These are phyloP conservation scores for Myotis myotis DNA, from an alignment of 2,797 vertebrate species.

Conservation along the genomic window DNA sequence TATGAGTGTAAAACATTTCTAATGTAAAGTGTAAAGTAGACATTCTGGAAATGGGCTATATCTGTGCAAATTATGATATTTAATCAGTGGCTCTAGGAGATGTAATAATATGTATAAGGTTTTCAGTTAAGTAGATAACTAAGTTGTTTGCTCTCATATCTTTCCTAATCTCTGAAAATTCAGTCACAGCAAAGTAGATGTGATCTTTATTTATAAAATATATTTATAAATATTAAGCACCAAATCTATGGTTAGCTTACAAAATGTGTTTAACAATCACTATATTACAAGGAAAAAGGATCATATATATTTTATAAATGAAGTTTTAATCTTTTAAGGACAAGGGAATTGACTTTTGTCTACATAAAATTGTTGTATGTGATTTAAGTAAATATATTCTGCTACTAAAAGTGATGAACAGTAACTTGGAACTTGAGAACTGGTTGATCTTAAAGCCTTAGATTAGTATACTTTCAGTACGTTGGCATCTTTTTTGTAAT, in stretches of 20 bases:
- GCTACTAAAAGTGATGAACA: conserved; percentile 2
- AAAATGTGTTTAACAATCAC: conserved; percentile 34
- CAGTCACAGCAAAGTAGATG: neutral
- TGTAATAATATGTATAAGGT: neutral
- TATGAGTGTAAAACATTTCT: neutral
- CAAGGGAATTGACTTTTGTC: conserved; percentile 17
- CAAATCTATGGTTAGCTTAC: conserved; percentile 20
- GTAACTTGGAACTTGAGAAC: conserved; percentile 27
- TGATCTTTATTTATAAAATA: neutral
- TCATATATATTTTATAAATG: neutral
- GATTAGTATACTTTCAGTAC: neutral
- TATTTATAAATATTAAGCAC: neutral
- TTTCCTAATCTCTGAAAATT: conserved; percentile 30
- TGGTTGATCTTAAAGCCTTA: conserved; percentile 20
- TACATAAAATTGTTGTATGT: conserved; percentile 32
- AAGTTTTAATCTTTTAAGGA: conserved; percentile 47
- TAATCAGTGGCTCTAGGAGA: neutral
- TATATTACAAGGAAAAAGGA: neutral
- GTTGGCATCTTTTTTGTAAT: conserved; percentile 7
- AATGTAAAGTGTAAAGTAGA: conserved; percentile 45
- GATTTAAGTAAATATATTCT: conserved; percentile 35
- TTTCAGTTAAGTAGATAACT: conserved; percentile 30
- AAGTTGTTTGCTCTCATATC: conserved; percentile 38
- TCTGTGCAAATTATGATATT: neutral
- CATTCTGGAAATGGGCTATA: conserved; percentile 28